These are phyloP conservation scores for Mactra quadrangularis DNA, from an alignment of 1,140 invertebrate genomes.

Conservation along the genomic window DNA sequence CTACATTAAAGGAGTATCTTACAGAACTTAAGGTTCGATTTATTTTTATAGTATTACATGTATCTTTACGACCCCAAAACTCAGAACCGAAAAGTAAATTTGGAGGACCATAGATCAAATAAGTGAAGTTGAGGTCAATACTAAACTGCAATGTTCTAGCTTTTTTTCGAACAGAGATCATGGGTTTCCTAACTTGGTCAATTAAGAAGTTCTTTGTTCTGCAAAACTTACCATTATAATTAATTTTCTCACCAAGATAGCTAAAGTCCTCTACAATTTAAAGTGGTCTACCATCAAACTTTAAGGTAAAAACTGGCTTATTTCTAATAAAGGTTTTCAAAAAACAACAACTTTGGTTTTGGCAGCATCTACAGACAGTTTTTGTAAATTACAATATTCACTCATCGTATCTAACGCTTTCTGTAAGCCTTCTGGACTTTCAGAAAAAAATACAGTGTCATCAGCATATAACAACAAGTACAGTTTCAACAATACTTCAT, in stretches of 20 bases:
- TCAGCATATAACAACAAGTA: neutral
- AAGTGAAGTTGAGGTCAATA: no score
- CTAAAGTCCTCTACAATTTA: neutral
- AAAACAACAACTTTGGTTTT: neutral
- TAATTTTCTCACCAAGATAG: neutral
- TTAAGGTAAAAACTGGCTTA: neutral
- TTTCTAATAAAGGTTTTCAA: neutral
- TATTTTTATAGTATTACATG: no score
- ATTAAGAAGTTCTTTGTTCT: neutral
- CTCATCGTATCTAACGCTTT: neutral
- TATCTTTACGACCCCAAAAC: no score
- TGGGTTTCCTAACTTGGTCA: neutral
- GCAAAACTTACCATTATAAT: neutral
- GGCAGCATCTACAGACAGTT: neutral
- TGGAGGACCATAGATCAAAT: no score
- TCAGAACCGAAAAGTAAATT: no score
- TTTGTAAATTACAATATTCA: neutral
- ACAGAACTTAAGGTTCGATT: no score
- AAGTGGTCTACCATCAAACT: neutral
- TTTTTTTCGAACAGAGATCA: no score
- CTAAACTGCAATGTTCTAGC: no score
- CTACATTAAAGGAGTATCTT: no score
- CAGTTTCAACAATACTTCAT: no score
- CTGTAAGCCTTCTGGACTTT: neutral
- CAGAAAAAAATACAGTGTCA: neutral